These are phyloP conservation scores for Diabrotica balteata DNA, from an alignment of 2,888 invertebrate genomes.

Conservation along the genomic window DNA sequence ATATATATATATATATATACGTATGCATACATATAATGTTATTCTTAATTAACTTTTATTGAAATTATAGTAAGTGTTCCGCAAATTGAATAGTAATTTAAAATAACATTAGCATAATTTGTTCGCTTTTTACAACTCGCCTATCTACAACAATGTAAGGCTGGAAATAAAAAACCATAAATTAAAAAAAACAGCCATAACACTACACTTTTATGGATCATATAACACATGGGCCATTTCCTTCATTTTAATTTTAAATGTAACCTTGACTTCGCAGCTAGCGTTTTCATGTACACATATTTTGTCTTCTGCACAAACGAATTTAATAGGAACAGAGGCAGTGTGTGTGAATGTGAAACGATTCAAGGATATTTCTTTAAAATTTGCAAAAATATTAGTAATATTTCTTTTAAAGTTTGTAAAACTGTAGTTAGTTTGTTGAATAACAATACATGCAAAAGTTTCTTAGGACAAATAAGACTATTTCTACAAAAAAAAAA, in stretches of 20 bases:
- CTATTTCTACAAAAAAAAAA: no score
- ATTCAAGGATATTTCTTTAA: slow-evolving; percentile 25
- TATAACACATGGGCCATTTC: slow-evolving; percentile 52
- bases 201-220: slow-evolving; percentile 47
- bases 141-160: slow-evolving; percentile 11
- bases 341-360: slow-evolving; percentile 35
- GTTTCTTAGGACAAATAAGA: no score
- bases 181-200: slow-evolving; percentile 25
- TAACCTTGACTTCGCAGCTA: slow-evolving; percentile 44
- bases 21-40: no score
- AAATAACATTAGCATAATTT: slow-evolving; percentile 2
- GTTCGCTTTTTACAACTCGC: background rate
- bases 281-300: slow-evolving; percentile 48
- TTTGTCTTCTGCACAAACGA: slow-evolving; percentile 34
- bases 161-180: slow-evolving; percentile 19
- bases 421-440: no score
- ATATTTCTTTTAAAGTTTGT: slow-evolving; percentile 4
- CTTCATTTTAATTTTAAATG: slow-evolving; percentile 47
- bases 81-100: no score
- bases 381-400: no score
- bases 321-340: slow-evolving; percentile 32
- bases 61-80: no score
- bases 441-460: no score
- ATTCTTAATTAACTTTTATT: no score
- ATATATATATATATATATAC: no score